phyloP scores from a whole-genome alignment of 2,797 vertebrate genomes.

The Intellagama lesueurii region DNA sequence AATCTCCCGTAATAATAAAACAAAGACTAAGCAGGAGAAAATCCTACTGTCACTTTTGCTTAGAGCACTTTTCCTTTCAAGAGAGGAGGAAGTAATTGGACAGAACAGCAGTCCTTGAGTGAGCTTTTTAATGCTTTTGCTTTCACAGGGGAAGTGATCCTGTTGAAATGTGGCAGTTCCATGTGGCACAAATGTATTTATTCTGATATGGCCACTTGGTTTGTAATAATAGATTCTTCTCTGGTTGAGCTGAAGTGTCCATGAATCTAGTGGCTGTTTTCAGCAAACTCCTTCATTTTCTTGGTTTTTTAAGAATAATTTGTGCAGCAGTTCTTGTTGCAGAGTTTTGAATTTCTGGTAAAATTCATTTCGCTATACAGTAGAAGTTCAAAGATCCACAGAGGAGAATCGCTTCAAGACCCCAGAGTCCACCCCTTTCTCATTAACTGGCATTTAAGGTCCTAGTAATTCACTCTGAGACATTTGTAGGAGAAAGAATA shows the following conservation, averaged over 20 bases:
- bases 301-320: neutral
- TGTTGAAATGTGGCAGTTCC: conserved; percentile 51
- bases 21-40: conserved; percentile 45
- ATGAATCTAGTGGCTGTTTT: neutral
- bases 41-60: conserved; percentile 66
- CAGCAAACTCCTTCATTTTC: neutral
- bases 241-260: neutral
- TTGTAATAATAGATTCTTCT: neutral
- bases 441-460: too few relatives aligned
- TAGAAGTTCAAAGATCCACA: too few relatives aligned
- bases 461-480: too few relatives aligned
- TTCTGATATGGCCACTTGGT: neutral
- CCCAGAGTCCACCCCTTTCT: too few relatives aligned
- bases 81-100: conserved; percentile 46
- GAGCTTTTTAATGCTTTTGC: conserved; percentile 59
- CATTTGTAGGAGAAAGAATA: too few relatives aligned
- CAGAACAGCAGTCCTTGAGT: conserved; percentile 60
- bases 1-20: conserved; percentile 39
- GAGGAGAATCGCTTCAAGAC: too few relatives aligned
- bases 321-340: neutral
- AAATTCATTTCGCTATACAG: too few relatives aligned
- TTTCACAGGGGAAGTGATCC: conserved; percentile 4
- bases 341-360: too few relatives aligned
- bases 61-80: conserved; percentile 62
- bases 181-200: conserved; percentile 25